These are phyloP conservation scores for Drosophila grimshawi DNA, from an alignment of 1,140 invertebrate species.

Conservation along the genomic window DNA sequence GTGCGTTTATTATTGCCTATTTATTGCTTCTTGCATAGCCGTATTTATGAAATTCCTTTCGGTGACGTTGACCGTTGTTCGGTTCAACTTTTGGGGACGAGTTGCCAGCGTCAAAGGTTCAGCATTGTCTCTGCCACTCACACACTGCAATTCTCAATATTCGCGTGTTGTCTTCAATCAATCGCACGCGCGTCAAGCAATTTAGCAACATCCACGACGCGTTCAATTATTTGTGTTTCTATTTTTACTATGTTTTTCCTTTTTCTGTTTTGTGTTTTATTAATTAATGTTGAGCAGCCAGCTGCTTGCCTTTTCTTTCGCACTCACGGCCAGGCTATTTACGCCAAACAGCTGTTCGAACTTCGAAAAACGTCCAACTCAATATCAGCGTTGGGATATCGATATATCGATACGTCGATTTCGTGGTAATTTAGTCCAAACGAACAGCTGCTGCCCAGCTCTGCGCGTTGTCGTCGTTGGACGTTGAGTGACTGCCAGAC, in stretches of 20 bases:
- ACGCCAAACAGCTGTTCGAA: constrained; percentile 47
- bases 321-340: constrained; percentile 45
- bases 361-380: constrained; percentile 20
- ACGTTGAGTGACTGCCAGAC: constrained; percentile 52
- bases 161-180: constrained; percentile 54
- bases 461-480: constrained; percentile 16
- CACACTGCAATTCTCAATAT: constrained; percentile 48
- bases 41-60: constrained; percentile 44
- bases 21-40: constrained; percentile 39
- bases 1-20: constrained; percentile 30
- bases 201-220: constrained; percentile 28
- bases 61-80: constrained; percentile 57
- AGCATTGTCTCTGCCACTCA: constrained; percentile 40
- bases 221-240: constrained; percentile 18
- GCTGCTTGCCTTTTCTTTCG: constrained; percentile 49
- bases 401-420: constrained; percentile 41
- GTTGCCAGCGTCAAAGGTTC: constrained; percentile 37
- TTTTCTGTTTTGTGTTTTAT: constrained; percentile 47
- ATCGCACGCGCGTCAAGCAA: constrained; percentile 47
- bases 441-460: constrained; percentile 22
- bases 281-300: constrained; percentile 49
- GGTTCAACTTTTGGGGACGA: constrained; percentile 29
- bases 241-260: constrained; percentile 34
- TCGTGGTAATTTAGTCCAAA: constrained; percentile 10
- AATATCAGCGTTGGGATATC: constrained; percentile 19